These are phyloP conservation scores for Vulpes vulpes DNA, from an alignment of 2,113 vertebrate genomes.

Conservation along the genomic window DNA sequence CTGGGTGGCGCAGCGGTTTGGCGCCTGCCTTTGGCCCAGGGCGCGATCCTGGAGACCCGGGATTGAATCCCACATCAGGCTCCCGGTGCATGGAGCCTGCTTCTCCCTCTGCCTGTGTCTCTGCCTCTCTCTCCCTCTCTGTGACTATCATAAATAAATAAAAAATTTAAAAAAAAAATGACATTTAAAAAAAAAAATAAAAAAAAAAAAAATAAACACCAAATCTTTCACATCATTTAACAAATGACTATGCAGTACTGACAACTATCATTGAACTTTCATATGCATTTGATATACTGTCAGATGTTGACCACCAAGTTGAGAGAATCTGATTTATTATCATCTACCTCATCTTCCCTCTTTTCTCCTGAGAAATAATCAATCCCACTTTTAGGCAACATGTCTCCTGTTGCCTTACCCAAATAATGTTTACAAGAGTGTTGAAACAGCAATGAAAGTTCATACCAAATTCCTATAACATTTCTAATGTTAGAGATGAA, in stretches of 20 bases:
- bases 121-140: too few relatives aligned
- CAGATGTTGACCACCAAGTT: conserved; percentile 21
- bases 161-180: too few relatives aligned
- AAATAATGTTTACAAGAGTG: not conserved
- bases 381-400: conserved; percentile 7
- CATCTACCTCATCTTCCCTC: not conserved
- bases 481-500: conserved; percentile 33
- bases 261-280: not conserved
- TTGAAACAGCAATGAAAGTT: conserved; percentile 16
- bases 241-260: not conserved
- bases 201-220: too few relatives aligned
- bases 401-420: not conserved
- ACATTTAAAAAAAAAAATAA: too few relatives aligned
- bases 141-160: too few relatives aligned
- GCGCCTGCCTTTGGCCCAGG: too few relatives aligned
- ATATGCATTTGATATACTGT: not conserved
- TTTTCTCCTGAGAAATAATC: not conserved
- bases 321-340: conserved; percentile 16
- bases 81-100: too few relatives aligned
- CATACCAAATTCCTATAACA: not conserved
- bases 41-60: too few relatives aligned
- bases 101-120: too few relatives aligned
- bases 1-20: too few relatives aligned
- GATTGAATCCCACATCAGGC: too few relatives aligned
- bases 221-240: conserved; percentile 9